Percentiles rank a stretch among this genome's conserved stretches.
phyloP scores from a whole-genome alignment of 2,113 vertebrate species.

The Felis catus region F.catus_Fca126_mat1.0 CM031428.1:7086001-7086500 shows the following conservation, averaged over 20 bases:
- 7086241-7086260: not conserved
- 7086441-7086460: not conserved
- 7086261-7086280: not conserved
- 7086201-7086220: not conserved
- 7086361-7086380: fast-evolving
- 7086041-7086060: not conserved
- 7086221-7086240: not conserved
- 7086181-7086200: not conserved
- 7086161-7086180: not conserved
- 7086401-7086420: not conserved
- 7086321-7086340: not conserved
- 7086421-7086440: not conserved
- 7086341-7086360: not conserved
- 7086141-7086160: not conserved
- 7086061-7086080: not conserved
- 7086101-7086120: not conserved
- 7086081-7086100: not conserved
- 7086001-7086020: not conserved
- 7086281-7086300: not conserved
- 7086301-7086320: not conserved
- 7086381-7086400: not conserved
- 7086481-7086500: not conserved
- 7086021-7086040: not conserved
- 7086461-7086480: not conserved
- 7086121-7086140: not conserved